A percentile compares a stretch with the other conserved stretches of the same genome.
These are phyloP conservation scores for Laterallus jamaicensis DNA, from an alignment of 2,113 vertebrate species.

Conservation along the genomic window DNA sequence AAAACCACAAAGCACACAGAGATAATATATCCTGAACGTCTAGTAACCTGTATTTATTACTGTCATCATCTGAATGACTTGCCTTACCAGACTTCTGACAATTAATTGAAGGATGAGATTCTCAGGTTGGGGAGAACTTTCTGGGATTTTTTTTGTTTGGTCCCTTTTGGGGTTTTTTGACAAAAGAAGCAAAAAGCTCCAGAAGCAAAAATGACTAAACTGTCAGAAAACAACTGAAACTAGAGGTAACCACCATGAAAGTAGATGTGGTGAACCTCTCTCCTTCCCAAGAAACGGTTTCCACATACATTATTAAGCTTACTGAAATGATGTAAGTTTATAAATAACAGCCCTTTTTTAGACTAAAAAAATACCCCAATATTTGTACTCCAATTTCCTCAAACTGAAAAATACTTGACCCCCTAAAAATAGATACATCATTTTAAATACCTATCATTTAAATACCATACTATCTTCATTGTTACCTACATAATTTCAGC, in stretches of 20 bases:
- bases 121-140: background rate
- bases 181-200: background rate
- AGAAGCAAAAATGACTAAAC: background rate
- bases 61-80: background rate
- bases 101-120: background rate
- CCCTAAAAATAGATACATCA: background rate
- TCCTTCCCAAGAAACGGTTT: background rate
- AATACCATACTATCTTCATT: background rate
- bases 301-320: background rate
- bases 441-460: background rate
- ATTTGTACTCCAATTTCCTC: background rate
- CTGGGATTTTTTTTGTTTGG: too few relatives aligned
- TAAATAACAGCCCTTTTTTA: background rate
- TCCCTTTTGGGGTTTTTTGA: background rate
- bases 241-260: background rate
- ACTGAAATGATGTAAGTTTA: background rate
- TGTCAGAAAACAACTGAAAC: background rate
- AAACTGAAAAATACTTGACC: background rate
- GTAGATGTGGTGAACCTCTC: background rate
- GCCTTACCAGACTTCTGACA: background rate
- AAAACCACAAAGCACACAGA: background rate
- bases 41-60: background rate
- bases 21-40: background rate
- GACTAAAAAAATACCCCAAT: background rate
- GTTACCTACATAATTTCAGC: background rate